phyloP scores from a whole-genome alignment of 2,113 vertebrate species.

The Herpailurus yagouaroundi region DNA sequence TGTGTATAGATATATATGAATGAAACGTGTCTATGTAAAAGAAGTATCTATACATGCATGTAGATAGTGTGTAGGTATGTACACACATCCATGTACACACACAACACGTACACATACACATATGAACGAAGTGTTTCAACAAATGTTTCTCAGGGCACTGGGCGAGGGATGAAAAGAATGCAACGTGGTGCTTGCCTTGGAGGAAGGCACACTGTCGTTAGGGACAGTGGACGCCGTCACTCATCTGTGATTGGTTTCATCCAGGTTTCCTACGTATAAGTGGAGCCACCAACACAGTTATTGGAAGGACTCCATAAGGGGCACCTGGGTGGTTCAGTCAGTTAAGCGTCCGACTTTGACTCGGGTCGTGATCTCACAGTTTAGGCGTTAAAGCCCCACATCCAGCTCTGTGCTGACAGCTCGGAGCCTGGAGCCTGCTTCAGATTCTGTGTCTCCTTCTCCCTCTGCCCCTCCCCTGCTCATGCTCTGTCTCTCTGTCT shows the following conservation, averaged over 20 bases:
- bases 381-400: no score
- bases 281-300: background rate
- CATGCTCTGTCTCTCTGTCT: no score
- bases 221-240: background rate
- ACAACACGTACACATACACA: background rate
- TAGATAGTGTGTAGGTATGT: background rate
- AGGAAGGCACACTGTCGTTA: background rate
- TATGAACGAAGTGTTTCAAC: background rate
- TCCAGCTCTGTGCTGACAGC: no score
- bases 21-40: background rate
- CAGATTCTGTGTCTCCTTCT: no score
- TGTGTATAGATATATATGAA: no score
- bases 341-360: no score
- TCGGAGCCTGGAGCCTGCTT: no score
- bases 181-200: background rate
- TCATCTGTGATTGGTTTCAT: background rate
- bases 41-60: background rate
- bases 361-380: no score
- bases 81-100: background rate
- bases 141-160: background rate
- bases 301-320: background rate
- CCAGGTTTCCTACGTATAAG: background rate
- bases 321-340: no score
- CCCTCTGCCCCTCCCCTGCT: no score
- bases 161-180: background rate